phyloP scores from a whole-genome alignment of 1,140 invertebrate genomes.

The Lithobius niger region DNA sequence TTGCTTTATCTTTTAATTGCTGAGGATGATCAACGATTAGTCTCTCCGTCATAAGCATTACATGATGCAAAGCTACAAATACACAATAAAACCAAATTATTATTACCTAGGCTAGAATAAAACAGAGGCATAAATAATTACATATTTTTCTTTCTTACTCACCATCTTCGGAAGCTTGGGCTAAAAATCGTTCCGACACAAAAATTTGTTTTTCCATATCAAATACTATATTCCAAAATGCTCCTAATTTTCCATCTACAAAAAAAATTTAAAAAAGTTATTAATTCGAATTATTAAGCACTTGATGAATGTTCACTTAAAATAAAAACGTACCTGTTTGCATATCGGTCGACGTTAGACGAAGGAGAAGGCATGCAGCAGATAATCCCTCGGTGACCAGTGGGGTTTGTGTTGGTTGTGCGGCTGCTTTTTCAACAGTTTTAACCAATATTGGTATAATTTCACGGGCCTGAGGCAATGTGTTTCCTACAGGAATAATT shows the following conservation, averaged over 20 bases:
- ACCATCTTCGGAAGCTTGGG: constrained; percentile 51
- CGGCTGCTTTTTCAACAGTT: constrained; percentile 51
- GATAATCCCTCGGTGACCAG: constrained; percentile 64
- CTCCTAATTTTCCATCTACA: constrained; percentile 39
- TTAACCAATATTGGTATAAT: constrained; percentile 45
- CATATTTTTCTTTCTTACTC: no score
- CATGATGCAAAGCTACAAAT: constrained; percentile 23
- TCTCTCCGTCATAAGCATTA: constrained; percentile 45
- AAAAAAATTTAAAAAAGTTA: no score
- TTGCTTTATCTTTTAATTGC: constrained; percentile 19
- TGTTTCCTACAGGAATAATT: no score
- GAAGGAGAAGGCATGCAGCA: constrained; percentile 54
- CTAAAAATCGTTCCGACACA: constrained; percentile 65
- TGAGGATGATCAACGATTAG: constrained; percentile 44
- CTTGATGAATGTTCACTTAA: no score
- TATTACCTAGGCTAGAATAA: neutral
- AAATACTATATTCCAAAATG: constrained; percentile 52
- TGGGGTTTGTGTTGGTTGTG: constrained; percentile 44
- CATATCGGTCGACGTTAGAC: no score
- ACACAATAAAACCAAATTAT: constrained; percentile 1
- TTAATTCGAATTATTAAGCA: no score
- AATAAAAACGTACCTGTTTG: no score
- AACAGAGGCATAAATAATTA: no score
- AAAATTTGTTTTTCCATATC: constrained; percentile 65
- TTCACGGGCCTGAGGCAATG: constrained; percentile 34